Conservation (phyloP, 2,888 invertebrate species). For the Mechanitis mazaeus region DNA sequence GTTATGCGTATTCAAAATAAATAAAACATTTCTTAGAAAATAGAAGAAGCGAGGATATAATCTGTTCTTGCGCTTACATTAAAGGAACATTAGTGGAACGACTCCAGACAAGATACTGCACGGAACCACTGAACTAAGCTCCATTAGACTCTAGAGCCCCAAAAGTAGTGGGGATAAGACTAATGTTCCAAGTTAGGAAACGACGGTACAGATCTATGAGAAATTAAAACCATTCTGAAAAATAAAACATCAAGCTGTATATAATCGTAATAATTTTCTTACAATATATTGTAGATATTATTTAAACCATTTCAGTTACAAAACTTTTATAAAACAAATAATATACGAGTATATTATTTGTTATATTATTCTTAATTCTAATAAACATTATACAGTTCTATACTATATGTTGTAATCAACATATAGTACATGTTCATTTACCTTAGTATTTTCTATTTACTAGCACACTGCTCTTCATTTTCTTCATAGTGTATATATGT, state of each 20-base stretch:
- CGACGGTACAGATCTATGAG: constrained; percentile 30
- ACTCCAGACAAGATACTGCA: constrained; percentile 33
- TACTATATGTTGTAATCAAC: too few relatives aligned
- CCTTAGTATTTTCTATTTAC: constrained; percentile 34
- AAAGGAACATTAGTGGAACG: constrained; percentile 46
- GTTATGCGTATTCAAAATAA: too few relatives aligned
- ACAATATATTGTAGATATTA: too few relatives aligned
- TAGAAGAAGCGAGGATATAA: constrained; percentile 4
- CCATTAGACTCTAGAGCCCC: constrained; percentile 27
- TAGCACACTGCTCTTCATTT: constrained; percentile 28
- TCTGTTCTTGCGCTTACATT: constrained; percentile 37
- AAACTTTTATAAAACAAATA: too few relatives aligned
- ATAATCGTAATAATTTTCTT: too few relatives aligned
- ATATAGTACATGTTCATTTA: constrained; percentile 23
- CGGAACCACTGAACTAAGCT: constrained; percentile 32
- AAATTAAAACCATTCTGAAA: constrained; percentile 27
- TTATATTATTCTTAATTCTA: too few relatives aligned
- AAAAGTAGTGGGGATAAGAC: constrained; percentile 25
- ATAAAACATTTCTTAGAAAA: not conserved
- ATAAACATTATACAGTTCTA: too few relatives aligned
- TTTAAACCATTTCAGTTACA: too few relatives aligned
- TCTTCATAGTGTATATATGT: constrained; percentile 8
- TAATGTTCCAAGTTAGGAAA: constrained; percentile 32
- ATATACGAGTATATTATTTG: too few relatives aligned
- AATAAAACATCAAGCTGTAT: not conserved